Base-by-base conservation (phyloP, 2,888 invertebrate genomes). In the Cosmia trapezina region DNA sequence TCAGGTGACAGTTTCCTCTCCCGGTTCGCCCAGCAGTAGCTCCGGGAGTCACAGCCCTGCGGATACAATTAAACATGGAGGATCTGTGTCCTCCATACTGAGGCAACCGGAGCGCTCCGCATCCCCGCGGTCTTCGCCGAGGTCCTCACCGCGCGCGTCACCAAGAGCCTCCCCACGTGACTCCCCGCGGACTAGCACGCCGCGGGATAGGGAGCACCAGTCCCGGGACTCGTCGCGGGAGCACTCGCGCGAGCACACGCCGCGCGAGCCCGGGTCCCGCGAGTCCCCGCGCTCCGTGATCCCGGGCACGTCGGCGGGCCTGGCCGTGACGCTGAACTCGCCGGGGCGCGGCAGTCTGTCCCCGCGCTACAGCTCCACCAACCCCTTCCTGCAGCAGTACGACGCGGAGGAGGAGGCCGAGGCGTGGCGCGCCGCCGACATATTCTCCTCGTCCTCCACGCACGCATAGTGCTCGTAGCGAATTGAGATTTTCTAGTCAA, bases 11-110 rank as follows among this genome's bases (percentile, higher is more conserved):
- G 93, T 94, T 59, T 94, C 97, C 91, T 97, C 98, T 91, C 98
- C 98, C 97, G 98, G 98, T 97, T 98, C 98, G 93, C 98, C 98
- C 97, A 98, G 98, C 97, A 98, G 97, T 96, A 97, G 98, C 96
- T 98, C 98, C 90, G 98, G 98, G 91, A 98, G 97, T 87, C 98
- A 98, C 92, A 98, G 98, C 89, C 98, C 98, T 87, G 98, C 98
- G 87, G 98, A 98, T 89, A 97, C 97, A 82, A 97, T 97, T 92
- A 97, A 97, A 91, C 97, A 97, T 93, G 95, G 94, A 80, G 95
- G 96, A 83, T 96, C 96, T 70, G 95, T 96, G 75, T 95, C 94
- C 67, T 96, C 96, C 43, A 95, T 96, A 70, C 88, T 94, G 86
- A 92, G 95, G 45, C 94, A 95, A 88, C 96, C 96, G 51, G 95